Percentiles rank a stretch among this genome's conserved stretches.
Conservation (phyloP, 2,888 invertebrate species). For the Antheraea assamensis region DNA sequence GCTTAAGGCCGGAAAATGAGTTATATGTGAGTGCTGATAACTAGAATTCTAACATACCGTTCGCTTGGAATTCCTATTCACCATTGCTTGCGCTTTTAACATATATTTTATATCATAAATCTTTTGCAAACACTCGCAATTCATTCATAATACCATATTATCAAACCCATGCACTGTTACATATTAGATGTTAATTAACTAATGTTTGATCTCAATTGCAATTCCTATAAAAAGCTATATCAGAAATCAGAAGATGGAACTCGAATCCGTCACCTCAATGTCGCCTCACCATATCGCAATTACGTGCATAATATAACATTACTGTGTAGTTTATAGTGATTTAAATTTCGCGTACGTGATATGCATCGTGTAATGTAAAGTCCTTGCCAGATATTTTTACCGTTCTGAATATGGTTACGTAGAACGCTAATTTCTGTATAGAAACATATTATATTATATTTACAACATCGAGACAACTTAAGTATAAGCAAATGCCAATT, state of each 20-base stretch:
- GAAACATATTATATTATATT: too few species aligned
- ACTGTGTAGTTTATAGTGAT: neutral
- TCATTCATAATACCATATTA: neutral
- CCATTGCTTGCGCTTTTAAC: conserved; percentile 20
- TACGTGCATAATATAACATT: neutral
- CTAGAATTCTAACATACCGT: conserved; percentile 50
- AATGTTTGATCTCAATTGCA: neutral
- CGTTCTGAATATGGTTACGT: too few species aligned
- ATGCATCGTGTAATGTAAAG: too few species aligned
- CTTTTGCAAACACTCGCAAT: neutral
- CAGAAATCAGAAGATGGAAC: neutral
- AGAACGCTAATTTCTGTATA: too few species aligned
- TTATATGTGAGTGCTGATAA: conserved; percentile 77
- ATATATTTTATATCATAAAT: neutral
- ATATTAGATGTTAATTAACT: neutral
- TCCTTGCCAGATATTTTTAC: too few species aligned
- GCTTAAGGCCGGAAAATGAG: conserved; percentile 82
- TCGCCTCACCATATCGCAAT: neutral
- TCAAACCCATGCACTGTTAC: neutral
- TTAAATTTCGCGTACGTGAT: neutral
- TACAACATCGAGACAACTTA: too few species aligned
- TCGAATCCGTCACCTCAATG: neutral
- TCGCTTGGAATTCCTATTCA: conserved; percentile 47
- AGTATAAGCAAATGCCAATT: too few species aligned
- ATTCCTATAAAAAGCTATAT: neutral